These are phyloP conservation scores for Limnephilus marmoratus DNA, from an alignment of 2,888 invertebrate genomes.

Conservation along the genomic window DNA sequence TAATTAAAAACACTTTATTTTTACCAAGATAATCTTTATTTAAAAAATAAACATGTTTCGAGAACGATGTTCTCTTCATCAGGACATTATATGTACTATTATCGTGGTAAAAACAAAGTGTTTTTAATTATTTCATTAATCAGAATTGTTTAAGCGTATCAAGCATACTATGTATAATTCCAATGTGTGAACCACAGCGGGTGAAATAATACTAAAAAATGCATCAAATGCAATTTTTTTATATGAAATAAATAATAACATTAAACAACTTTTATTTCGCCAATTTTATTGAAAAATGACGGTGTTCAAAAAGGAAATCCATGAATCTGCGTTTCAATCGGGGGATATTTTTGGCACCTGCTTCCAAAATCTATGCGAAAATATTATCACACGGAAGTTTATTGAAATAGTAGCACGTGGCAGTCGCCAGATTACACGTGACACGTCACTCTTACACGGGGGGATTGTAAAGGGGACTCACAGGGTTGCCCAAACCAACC, in stretches of 20 bases:
- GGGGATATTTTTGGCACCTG: slow-evolving; percentile 22
- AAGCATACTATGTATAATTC: too few species aligned
- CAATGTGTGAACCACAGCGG: too few species aligned
- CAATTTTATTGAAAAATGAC: neutral
- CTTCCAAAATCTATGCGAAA: neutral
- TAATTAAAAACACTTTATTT: too few species aligned
- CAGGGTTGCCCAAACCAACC: neutral
- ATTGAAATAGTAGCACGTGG: slow-evolving; percentile 44
- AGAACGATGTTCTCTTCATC: too few species aligned
- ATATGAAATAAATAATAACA: neutral
- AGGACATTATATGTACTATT: too few species aligned
- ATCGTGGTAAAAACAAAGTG: too few species aligned
- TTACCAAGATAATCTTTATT: too few species aligned
- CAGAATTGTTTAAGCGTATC: too few species aligned
- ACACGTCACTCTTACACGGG: slow-evolving; percentile 26
- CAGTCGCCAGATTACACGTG: slow-evolving; percentile 34
- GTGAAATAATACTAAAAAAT: too few species aligned
- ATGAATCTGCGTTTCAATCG: neutral
- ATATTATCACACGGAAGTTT: slow-evolving; percentile 24
- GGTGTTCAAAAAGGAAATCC: neutral
- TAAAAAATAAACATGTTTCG: too few species aligned
- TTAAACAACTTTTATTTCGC: neutral
- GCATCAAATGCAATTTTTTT: too few species aligned
- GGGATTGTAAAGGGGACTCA: neutral
- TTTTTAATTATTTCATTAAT: too few species aligned